These are phyloP conservation scores for Noctuana brunneofusca DNA, from an alignment of 2,888 invertebrate genomes.

Conservation along the genomic window DNA sequence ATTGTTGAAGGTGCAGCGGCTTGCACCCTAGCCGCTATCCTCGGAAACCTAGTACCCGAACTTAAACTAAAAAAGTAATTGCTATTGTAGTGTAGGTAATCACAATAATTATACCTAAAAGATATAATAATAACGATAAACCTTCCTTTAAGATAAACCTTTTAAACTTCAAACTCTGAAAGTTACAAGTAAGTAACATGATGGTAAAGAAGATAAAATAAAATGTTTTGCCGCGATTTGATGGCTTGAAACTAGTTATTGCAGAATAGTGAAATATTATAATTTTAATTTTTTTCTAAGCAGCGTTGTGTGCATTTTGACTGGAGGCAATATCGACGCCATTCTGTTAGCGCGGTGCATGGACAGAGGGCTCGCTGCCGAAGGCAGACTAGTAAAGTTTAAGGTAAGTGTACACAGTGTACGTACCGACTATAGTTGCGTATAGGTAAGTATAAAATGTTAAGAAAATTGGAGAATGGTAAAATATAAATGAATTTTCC, in stretches of 20 bases:
- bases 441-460: too few relatives aligned
- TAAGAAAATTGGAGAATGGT: too few relatives aligned
- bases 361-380: constrained; percentile 93
- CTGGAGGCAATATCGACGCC: constrained; percentile 95
- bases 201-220: too few relatives aligned
- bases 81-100: neutral
- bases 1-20: constrained; percentile 96
- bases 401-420: constrained; percentile 65
- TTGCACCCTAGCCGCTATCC: constrained; percentile 90
- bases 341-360: constrained; percentile 91
- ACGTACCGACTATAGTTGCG: too few relatives aligned
- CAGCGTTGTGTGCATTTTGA: constrained; percentile 92
- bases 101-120: neutral
- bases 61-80: constrained; percentile 89
- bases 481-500: too few relatives aligned
- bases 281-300: constrained; percentile 41
- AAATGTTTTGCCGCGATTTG: too few relatives aligned
- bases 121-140: too few relatives aligned
- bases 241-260: too few relatives aligned
- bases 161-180: too few relatives aligned
- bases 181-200: too few relatives aligned
- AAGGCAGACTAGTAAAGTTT: constrained; percentile 87
- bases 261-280: neutral
- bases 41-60: constrained; percentile 90
- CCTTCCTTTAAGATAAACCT: too few relatives aligned